Evolutionary conservation across 1,140 invertebrate genomes (phyloP).

Genomic region (Heliothis subflexa): DNA sequence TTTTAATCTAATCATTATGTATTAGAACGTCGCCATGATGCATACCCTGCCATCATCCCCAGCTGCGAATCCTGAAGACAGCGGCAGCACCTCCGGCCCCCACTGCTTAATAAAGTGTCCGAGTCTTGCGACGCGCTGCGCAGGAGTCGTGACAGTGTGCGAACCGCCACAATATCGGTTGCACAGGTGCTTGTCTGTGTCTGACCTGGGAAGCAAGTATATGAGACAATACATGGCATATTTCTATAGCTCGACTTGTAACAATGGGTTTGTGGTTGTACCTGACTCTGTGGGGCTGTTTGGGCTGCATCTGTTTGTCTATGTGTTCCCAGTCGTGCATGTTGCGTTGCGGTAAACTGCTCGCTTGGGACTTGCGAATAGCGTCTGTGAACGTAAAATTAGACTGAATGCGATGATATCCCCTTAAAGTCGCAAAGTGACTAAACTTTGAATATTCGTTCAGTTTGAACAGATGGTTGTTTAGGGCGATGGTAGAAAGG

Average conservation of each 20-base stretch:
- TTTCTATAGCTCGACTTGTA: too few species aligned
- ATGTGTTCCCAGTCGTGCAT: constrained; percentile 81
- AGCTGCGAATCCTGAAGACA: constrained; percentile 81
- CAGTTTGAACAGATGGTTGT: too few species aligned
- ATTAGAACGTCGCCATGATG: neutral
- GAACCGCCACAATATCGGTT: constrained; percentile 91
- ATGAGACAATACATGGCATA: too few species aligned
- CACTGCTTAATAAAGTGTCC: constrained; percentile 88
- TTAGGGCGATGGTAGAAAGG: too few species aligned
- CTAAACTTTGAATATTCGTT: too few species aligned
- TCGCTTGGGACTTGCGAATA: constrained; percentile 87
- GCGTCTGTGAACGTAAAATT: constrained; percentile 60
- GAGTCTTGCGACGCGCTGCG: constrained; percentile 88
- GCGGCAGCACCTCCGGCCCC: constrained; percentile 87
- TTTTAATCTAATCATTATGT: too few species aligned
- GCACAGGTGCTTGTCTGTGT: constrained; percentile 86
- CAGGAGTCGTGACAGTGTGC: constrained; percentile 89
- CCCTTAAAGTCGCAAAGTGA: too few species aligned
- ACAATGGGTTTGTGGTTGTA: neutral
- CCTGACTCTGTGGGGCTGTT: constrained; percentile 64
- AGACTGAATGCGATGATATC: too few species aligned
- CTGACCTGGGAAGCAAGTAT: constrained; percentile 56
- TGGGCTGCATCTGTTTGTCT: constrained; percentile 71
- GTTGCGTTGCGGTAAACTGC: constrained; percentile 76
- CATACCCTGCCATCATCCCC: constrained; percentile 85